phyloP scores from a whole-genome alignment of 2,113 vertebrate species.

The Vulpes ferrilata region DNA sequence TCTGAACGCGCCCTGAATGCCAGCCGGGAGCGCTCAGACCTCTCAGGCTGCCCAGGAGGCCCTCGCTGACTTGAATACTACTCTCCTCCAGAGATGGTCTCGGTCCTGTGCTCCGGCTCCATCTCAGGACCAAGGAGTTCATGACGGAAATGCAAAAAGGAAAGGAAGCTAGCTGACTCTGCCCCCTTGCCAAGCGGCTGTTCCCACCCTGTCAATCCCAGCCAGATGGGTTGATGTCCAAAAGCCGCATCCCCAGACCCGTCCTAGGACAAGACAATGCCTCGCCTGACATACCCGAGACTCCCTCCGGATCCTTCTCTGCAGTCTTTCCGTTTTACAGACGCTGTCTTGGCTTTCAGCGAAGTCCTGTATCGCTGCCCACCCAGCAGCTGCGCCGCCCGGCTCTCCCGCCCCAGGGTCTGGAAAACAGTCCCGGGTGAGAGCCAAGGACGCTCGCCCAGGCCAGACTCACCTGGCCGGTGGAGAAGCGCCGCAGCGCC shows the following conservation, averaged over 20 bases:
- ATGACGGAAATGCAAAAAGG: background rate
- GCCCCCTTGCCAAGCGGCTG: background rate
- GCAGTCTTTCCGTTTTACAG: background rate
- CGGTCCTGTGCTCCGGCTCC: background rate
- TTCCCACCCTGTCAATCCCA: background rate
- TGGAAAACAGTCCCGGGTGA: background rate
- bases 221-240: background rate
- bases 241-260: background rate
- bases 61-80: background rate
- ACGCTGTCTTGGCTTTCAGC: background rate
- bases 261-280: background rate
- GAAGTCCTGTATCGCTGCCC: background rate
- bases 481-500: conserved; percentile 92
- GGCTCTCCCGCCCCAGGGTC: background rate
- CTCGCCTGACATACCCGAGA: background rate
- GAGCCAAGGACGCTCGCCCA: background rate
- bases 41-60: background rate
- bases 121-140: background rate
- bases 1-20: background rate
- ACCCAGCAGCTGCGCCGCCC: background rate
- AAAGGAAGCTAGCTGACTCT: conserved; percentile 25
- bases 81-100: background rate
- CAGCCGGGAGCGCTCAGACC: background rate
- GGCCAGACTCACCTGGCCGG: conserved; percentile 91
- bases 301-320: background rate